A percentile compares a stretch with the other conserved stretches of the same genome.
phyloP scores from a whole-genome alignment of 2,888 invertebrate genomes.

The Dicyrtoma fusca region DNA sequence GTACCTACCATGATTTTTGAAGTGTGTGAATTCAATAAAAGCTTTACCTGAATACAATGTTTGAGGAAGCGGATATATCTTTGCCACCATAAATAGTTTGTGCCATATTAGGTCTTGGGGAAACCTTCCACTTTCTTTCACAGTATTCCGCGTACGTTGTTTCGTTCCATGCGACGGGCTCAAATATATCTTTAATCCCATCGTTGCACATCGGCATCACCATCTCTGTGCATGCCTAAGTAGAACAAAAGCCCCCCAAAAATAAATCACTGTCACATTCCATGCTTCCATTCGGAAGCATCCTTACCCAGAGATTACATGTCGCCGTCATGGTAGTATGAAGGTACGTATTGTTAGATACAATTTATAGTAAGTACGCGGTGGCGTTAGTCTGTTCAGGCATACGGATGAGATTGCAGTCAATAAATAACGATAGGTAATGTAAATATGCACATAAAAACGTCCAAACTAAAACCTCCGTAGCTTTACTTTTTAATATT shows the following conservation, averaged over 20 bases:
- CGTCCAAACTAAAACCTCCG: too few species aligned
- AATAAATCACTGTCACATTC: too few species aligned
- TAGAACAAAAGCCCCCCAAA: too few species aligned
- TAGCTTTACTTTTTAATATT: too few species aligned
- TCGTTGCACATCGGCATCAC: conserved; percentile 90
- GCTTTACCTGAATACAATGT: conserved; percentile 66
- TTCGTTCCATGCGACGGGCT: conserved; percentile 74
- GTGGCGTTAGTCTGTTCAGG: too few species aligned
- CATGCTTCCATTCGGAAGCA: too few species aligned
- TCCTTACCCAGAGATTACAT: too few species aligned
- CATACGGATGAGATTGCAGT: too few species aligned
- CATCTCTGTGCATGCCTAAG: conserved; percentile 91
- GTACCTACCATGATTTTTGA: background rate
- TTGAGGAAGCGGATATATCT: conserved; percentile 67
- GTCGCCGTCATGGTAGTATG: too few species aligned
- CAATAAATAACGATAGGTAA: too few species aligned
- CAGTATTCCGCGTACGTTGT: conserved; percentile 71
- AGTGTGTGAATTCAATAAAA: background rate
- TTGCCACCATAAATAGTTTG: conserved; percentile 79
- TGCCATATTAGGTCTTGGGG: conserved; percentile 70
- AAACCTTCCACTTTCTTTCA: conserved; percentile 69
- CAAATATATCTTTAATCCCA: conserved; percentile 82
- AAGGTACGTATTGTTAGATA: background rate
- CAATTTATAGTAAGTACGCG: too few species aligned
- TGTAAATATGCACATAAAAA: too few species aligned